Evolutionary conservation across 2,888 invertebrate genomes (phyloP).

Genomic region (Tridacna gigas): DNA sequence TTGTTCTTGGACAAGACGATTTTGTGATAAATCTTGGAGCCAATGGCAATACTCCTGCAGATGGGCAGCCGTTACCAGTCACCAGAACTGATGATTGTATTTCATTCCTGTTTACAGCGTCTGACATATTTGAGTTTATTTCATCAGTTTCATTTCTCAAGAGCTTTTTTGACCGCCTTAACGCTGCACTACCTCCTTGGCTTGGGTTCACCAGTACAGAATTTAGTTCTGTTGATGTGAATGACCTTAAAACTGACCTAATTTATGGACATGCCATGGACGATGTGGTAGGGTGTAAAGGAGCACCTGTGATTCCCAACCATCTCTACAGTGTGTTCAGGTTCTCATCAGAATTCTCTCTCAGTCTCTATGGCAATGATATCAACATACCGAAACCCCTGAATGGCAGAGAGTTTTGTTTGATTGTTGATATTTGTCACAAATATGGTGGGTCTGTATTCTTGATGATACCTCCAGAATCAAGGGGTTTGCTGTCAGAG

Average conservation of each 20-base stretch:
- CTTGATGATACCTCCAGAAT: slow-evolving; percentile 53
- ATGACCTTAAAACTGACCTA: slow-evolving; percentile 47
- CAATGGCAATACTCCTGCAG: background rate
- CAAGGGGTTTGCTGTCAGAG: slow-evolving; percentile 24
- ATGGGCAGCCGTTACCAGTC: slow-evolving; percentile 1
- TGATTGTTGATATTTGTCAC: slow-evolving; percentile 55
- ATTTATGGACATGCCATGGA: slow-evolving; percentile 44
- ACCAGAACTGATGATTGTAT: slow-evolving; percentile 30
- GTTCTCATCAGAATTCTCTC: slow-evolving; percentile 37
- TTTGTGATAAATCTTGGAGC: slow-evolving; percentile 16
- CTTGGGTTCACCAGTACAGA: slow-evolving; percentile 20
- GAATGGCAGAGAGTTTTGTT: slow-evolving; percentile 40
- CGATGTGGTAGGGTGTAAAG: slow-evolving; percentile 27
- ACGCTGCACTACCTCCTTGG: slow-evolving; percentile 42
- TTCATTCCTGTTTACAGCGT: slow-evolving; percentile 36
- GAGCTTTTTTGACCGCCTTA: slow-evolving; percentile 27
- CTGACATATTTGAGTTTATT: slow-evolving; percentile 49
- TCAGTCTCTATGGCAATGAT: slow-evolving; percentile 40
- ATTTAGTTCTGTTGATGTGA: slow-evolving; percentile 33
- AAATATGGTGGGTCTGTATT: slow-evolving; percentile 46
- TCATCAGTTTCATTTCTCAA: slow-evolving; percentile 40
- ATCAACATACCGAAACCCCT: slow-evolving; percentile 39
- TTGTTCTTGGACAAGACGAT: background rate
- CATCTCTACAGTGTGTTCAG: slow-evolving; percentile 52
- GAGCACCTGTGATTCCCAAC: slow-evolving; percentile 48